Percentiles rank a stretch among this genome's conserved stretches.
Conservation (phyloP, 2,888 invertebrate species). For the Pemphredon lugubris region DNA sequence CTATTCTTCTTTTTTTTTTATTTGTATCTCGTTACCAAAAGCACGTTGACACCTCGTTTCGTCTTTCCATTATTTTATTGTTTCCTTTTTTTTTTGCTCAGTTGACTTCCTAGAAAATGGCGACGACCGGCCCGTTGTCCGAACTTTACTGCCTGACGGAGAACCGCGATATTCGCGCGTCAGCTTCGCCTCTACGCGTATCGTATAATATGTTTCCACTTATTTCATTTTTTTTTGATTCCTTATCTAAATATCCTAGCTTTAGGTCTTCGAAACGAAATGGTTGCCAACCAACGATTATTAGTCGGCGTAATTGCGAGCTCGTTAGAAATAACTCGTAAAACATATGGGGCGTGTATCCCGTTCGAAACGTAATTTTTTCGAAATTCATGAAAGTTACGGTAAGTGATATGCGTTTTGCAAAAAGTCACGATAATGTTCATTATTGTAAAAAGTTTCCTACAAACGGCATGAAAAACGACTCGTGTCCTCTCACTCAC, state of each 20-base stretch:
- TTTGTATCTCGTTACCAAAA: conserved; percentile 34
- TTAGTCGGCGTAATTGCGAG: conserved; percentile 1
- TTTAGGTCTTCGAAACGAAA: conserved; percentile 2
- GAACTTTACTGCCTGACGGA: conserved; percentile 66
- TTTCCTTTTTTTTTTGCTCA: conserved; percentile 1
- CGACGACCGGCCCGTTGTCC: conserved; percentile 66
- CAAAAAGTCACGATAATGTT: no score
- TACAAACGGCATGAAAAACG: no score
- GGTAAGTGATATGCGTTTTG: no score
- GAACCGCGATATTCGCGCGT: conserved; percentile 16
- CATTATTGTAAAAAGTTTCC: no score
- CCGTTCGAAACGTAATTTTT: no score
- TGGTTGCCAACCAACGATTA: no score
- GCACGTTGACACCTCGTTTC: conserved; percentile 16
- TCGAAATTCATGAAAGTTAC: no score
- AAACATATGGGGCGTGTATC: no score
- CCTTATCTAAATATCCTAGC: conserved; percentile 35
- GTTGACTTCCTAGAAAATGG: conserved; percentile 64
- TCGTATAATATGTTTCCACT: conserved; percentile 69
- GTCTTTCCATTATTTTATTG: conserved; percentile 15
- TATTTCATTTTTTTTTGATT: conserved; percentile 69
- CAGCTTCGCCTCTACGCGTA: conserved; percentile 11
- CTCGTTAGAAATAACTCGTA: not conserved
- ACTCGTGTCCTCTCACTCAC: no score
- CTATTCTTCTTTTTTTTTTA: not conserved